Percentiles rank a stretch among this genome's conserved stretches.
Conservation (phyloP, 2,888 invertebrate species). For the Amphipoea lucens region DNA sequence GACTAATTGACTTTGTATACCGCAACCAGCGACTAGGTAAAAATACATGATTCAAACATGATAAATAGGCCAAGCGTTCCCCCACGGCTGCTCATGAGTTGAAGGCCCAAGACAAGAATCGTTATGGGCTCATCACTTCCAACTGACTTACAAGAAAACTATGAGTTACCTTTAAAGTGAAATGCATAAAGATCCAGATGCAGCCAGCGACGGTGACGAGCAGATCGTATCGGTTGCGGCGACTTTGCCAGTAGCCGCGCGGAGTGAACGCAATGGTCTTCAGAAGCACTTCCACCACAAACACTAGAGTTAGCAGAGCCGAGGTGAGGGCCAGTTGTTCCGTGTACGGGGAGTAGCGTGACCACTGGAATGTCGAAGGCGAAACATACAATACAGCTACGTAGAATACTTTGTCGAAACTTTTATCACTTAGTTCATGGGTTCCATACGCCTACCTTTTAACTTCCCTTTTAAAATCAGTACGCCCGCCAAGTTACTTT, state of each 20-base stretch:
- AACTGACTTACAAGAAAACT: not conserved
- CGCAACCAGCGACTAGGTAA: not conserved
- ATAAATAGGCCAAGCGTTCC: not conserved
- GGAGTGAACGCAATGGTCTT: slow-evolving; percentile 99
- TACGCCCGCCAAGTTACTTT: not conserved
- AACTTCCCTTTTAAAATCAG: no score
- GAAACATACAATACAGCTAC: not conserved
- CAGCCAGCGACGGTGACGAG: slow-evolving; percentile 99
- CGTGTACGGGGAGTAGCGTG: slow-evolving; percentile 94
- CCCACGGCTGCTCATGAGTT: not conserved
- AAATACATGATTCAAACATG: no score
- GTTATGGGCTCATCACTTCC: not conserved
- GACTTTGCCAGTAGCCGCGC: slow-evolving; percentile 99
- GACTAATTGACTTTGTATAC: not conserved
- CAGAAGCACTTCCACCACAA: slow-evolving; percentile 98
- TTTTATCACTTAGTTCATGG: not conserved
- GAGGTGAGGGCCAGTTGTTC: slow-evolving; percentile 96
- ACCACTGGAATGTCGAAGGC: slow-evolving; percentile 92
- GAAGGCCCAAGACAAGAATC: not conserved
- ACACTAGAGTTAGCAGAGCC: slow-evolving; percentile 97
- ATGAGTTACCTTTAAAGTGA: slow-evolving; percentile 93
- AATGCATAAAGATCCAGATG: slow-evolving; percentile 98
- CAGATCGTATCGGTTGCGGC: slow-evolving; percentile 99
- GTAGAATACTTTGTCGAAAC: not conserved
- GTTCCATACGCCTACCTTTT: not conserved